Base-by-base conservation (phyloP, 2,888 invertebrate species). In the Lepetodrilus schrolli region DNA sequence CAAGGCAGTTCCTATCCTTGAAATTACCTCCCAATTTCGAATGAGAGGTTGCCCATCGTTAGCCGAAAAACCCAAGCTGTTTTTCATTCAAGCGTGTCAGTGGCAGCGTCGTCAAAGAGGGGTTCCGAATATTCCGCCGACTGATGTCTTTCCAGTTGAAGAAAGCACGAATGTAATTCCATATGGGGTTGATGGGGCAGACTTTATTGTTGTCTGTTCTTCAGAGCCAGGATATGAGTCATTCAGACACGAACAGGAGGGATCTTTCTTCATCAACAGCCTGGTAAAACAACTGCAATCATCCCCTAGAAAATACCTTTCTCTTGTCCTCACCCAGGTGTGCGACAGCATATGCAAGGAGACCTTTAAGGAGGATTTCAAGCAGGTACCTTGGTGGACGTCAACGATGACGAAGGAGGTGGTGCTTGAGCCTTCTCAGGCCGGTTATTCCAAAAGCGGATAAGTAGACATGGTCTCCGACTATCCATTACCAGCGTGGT, bases 71-170 rank as follows among this genome's bases (percentile, higher is more conserved):
- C 68, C 68, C 0, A 68, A 68, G 43, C 26, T 68, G 38, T 68
- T 68, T 47, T 68, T 68, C 47, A 68, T 68, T 13, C 68, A 68
- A 30, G 68, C 68, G 2, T 68, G 68, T 47, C 68, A 68, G 26
- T 43, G 68, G 7, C 20, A n/a, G 26, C 23, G 43, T 7, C 68
- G 47, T 17, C 68, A 68, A 47, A 43, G 38, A 21, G 68, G 68
- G 2, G 10, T 68, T 13, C 26, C 30, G 7, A 47, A 47, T 1
- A 3, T 68, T 13, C 26, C 30, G 7, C 43, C 21, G 17, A 26
- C 68, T 8, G 68, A 68, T 30, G 47, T 47, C 10, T 10, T 23
- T 5, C 26, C 47, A 17, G 47, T 26, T 2, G 43, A 38, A 8
- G 23, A 47, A 10, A 21, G 20, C 21, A 26, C 68, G n/a, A 68